Evolutionary conservation across 2,888 invertebrate genomes (phyloP).

Genomic region (Apodemia duryi): DNA sequence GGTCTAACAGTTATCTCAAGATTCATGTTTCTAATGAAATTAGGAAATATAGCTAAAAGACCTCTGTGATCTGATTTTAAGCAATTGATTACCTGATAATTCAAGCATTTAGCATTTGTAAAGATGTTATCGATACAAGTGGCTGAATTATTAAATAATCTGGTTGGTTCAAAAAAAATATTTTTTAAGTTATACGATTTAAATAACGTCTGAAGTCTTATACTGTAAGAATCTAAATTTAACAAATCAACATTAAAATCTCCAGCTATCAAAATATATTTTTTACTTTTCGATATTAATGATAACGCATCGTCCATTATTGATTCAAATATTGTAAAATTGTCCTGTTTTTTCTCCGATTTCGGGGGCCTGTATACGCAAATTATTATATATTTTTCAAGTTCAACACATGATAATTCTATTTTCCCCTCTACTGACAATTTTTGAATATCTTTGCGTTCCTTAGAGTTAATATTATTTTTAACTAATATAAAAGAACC

Average conservation of each 20-base stretch:
- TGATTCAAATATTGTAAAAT: neutral
- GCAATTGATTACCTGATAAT: neutral
- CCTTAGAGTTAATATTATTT: neutral
- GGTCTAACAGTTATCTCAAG: neutral
- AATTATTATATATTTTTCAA: neutral
- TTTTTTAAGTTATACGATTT: neutral
- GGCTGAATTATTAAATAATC: neutral
- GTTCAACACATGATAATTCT: conserved; percentile 3
- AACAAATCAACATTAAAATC: conserved; percentile 2
- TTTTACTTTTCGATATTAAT: neutral
- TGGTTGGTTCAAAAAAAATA: neutral
- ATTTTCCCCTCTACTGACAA: neutral
- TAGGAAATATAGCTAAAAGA: neutral
- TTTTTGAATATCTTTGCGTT: neutral
- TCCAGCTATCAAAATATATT: neutral
- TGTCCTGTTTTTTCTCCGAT: neutral
- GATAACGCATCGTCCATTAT: neutral
- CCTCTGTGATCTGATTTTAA: neutral
- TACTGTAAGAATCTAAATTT: neutral
- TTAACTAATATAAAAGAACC: neutral
- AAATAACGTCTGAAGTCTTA: neutral
- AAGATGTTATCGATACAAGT: neutral
- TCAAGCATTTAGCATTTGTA: neutral
- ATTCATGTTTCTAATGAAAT: neutral
- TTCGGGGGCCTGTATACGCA: neutral